A percentile compares a stretch with the other conserved stretches of the same genome.
These are phyloP conservation scores for Sceloporus undulatus DNA, from an alignment of 2,113 vertebrate species.

Conservation along the genomic window DNA sequence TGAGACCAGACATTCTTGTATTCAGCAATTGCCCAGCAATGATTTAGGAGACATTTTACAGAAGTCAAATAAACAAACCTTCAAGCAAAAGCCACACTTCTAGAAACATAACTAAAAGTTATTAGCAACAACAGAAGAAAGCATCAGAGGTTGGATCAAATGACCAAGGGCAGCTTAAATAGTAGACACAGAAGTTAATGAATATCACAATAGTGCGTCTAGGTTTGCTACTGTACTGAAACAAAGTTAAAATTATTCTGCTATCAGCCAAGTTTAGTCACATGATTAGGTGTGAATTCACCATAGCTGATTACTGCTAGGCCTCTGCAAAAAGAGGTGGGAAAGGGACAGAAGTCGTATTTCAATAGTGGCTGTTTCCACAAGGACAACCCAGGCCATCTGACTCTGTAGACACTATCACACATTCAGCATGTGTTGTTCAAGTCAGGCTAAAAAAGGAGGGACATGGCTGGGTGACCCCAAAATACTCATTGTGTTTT, in stretches of 20 bases:
- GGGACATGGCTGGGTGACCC: not conserved
- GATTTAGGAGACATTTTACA: not conserved
- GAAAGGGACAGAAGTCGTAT: not conserved
- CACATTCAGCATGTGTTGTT: not conserved
- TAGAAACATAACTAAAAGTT: conserved; percentile 18
- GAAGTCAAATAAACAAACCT: not conserved
- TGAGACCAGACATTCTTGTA: not conserved
- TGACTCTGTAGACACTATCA: not conserved
- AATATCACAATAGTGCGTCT: not conserved
- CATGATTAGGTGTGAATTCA: not conserved
- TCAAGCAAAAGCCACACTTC: not conserved
- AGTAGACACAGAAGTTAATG: not conserved
- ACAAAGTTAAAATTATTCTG: not conserved
- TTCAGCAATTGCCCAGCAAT: not conserved
- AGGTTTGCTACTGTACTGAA: not conserved
- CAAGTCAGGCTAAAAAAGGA: not conserved
- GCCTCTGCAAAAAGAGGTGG: not conserved
- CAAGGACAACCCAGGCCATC: not conserved
- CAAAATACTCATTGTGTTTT: conserved; percentile 12
- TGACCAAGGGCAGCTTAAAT: not conserved
- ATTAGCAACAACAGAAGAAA: not conserved
- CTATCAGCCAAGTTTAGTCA: not conserved
- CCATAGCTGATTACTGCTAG: not conserved
- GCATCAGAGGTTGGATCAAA: not conserved
- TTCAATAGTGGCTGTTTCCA: not conserved